Evolutionary conservation across 2,797 vertebrate species (phyloP).

Genomic region (Pteronotus mesoamericanus): DNA sequence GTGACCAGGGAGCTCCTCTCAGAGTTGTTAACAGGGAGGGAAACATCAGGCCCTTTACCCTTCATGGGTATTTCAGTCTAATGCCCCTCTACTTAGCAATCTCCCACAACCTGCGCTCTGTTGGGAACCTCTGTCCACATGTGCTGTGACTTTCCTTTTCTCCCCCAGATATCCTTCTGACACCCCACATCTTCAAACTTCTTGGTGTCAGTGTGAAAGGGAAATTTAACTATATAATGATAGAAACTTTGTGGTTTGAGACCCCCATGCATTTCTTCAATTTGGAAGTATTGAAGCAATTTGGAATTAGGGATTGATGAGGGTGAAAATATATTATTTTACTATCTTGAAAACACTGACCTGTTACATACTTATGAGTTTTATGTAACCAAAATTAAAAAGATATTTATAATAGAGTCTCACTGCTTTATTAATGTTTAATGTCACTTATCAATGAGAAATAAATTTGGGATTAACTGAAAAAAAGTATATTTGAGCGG

Average conservation of each 20-base stretch:
- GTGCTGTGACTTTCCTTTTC: neutral
- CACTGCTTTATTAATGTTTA: neutral
- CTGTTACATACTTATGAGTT: neutral
- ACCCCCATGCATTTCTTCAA: neutral
- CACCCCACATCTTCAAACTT: neutral
- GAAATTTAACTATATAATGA: neutral
- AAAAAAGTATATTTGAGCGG: neutral
- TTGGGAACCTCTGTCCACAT: neutral
- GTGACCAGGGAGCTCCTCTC: neutral
- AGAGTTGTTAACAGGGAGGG: neutral
- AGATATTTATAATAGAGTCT: neutral
- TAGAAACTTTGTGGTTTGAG: neutral
- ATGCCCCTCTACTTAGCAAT: fast-evolving
- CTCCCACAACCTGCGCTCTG: neutral
- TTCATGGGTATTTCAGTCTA: neutral
- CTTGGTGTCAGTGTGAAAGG: neutral
- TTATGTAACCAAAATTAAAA: conserved; percentile 10
- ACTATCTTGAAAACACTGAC: neutral
- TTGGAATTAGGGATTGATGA: neutral
- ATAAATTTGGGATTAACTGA: conserved; percentile 20
- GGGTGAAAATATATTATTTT: neutral
- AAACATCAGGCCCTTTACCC: neutral
- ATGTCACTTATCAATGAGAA: neutral
- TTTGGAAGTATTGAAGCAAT: neutral
- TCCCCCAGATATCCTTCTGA: neutral